Evolutionary conservation across 2,888 invertebrate species (phyloP), one percentile per base, ranked within the genome.

Genomic region (Cataglyphis cursor): DNA sequence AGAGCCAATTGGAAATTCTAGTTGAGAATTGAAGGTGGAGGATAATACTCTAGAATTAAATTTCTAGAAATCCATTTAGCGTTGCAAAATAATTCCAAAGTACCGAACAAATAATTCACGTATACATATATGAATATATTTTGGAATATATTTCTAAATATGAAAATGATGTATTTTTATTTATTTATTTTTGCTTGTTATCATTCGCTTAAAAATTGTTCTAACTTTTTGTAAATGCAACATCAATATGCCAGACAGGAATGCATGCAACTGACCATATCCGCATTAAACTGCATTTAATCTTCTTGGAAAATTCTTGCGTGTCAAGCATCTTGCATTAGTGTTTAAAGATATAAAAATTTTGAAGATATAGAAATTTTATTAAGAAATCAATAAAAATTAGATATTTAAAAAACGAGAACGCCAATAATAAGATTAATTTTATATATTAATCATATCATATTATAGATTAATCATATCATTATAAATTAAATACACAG

Each of bases 41-140:
- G 41, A 84, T 87, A 81, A 85, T 87, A 31, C 61, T 57, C 38
- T 24, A 66, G 38, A 85, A 70, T 87, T 89, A 62, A 82, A 87
- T 88, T 87, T 68, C 59, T 12, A 28, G 72, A 86, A 83, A 81
- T 68, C 75, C 72, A 83, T 74, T 48, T 72, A 86, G 31, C 66
- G 18, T 76, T 38, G 61, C 75, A 66, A 87, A 57, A 54, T 57
- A 61, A 65, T 61, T 64, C 31, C 59, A 12, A 72, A 72, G 24
- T 54, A 6, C 24, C 15, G 5, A 54, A 35, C 12, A 64, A 54
- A 10, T 72, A 48, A 51, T 51, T 8, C 8, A 38, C 24, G 31
- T 24, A 21, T 15, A 18, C 3, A 21, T 5, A 54, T 21, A 15
- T 1, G 35, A n/a, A 41, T 41, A 28, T 28, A 28, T 28, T 28